Percentiles rank a stretch among this genome's conserved stretches.
Evolutionary conservation across 2,888 invertebrate species (phyloP).

Genomic region (Cartodere bifasciata): DNA sequence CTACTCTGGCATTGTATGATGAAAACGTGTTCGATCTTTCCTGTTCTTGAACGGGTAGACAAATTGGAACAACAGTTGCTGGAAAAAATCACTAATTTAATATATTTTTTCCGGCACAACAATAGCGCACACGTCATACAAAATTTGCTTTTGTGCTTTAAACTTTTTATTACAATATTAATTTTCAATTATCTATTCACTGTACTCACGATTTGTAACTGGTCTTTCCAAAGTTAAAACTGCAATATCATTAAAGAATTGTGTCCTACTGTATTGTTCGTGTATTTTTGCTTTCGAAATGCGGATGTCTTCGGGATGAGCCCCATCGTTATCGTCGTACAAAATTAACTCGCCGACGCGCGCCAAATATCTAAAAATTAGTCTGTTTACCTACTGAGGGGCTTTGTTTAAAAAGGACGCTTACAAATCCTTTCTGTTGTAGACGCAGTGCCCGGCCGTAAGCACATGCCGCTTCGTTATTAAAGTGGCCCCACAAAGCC

Average conservation of each 20-base stretch:
- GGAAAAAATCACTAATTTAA: slow-evolving; percentile 23
- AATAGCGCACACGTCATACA: background rate
- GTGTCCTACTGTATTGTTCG: slow-evolving; percentile 48
- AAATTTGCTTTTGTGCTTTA: slow-evolving; percentile 31
- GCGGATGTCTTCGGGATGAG: slow-evolving; percentile 46
- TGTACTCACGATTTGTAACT: slow-evolving; percentile 30
- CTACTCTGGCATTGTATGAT: slow-evolving; percentile 52
- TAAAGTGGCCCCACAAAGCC: slow-evolving; percentile 54
- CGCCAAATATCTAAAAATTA: slow-evolving; percentile 44
- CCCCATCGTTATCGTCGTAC: slow-evolving; percentile 47
- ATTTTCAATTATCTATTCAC: too few relatives aligned
- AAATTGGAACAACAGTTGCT: slow-evolving; percentile 61
- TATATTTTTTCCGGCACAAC: background rate
- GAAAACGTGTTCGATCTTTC: slow-evolving; percentile 43
- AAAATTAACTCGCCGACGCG: slow-evolving; percentile 71
- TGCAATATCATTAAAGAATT: slow-evolving; percentile 67
- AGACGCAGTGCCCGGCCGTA: slow-evolving; percentile 68
- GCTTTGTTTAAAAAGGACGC: slow-evolving; percentile 21
- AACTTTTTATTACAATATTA: too few relatives aligned
- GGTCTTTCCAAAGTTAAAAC: slow-evolving; percentile 45
- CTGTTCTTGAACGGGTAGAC: slow-evolving; percentile 50
- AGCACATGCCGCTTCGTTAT: slow-evolving; percentile 56
- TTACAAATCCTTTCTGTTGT: slow-evolving; percentile 46
- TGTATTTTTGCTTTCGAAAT: slow-evolving; percentile 51
- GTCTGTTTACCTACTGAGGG: background rate